Evolutionary conservation across 2,888 invertebrate genomes (phyloP), one percentile per base, ranked within the genome.

Genomic region (Neoitamus cyanurus): DNA sequence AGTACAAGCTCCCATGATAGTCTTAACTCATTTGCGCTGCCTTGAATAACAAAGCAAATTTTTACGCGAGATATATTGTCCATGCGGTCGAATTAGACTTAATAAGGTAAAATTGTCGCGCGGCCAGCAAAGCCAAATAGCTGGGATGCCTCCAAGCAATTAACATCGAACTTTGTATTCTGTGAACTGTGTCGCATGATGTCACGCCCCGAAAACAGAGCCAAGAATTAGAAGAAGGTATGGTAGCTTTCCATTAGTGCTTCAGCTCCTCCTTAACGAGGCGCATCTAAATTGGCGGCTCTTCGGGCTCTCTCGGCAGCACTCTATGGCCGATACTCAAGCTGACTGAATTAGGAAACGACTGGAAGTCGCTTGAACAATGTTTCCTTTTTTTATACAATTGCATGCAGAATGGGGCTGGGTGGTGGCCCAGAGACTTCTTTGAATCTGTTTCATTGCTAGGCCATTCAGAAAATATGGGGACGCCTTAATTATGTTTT

Each of bases 111-210:
- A 42, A 58, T 58, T 58, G 9, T 58, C 25, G 58, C 6, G 58
- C 58, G 20, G 58, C 58, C 58, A 58, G 20, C 20, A 58, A 31
- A n/a, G 69, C 20, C 34, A 13, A 84, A 70, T 37, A 31, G 25
- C 25, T 30, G 48, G 70, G 69, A 36, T 58, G 80, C 34, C 25
- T 42, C 11, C 42, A 73, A 73, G 20, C 34, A 73, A 48, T 78
- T 78, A 15, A 78, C 46, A 78, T 78, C 31, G 30, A 28, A 30
- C 28, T 78, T 78, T 78, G 78, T 48, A 48, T 48, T 48, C n/a
- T 78, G n/a, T 30, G 30, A 48, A 78, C 6, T 9, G 68, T 58
- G 68, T 68, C 68, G 31, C 30, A n/a, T 70, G 69, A 83, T 70
- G 25, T 70, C 82, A 42, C 36, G 68, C 34, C 36, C 34, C 20